phyloP scores from a whole-genome alignment of 2,113 vertebrate genomes.

The Carassius auratus region DNA sequence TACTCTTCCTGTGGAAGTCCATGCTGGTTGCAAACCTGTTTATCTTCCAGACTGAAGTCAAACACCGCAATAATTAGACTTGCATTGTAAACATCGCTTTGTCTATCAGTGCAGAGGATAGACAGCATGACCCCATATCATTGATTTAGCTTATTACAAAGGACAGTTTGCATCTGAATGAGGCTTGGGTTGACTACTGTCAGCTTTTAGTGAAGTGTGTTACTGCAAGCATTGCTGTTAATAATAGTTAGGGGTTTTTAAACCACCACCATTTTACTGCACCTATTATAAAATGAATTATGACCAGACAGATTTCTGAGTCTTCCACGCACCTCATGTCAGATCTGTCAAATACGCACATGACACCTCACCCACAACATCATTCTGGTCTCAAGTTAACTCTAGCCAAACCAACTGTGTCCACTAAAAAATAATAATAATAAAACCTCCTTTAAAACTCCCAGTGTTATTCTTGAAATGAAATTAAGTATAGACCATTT shows the following conservation, averaged over 20 bases:
- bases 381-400: neutral
- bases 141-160: neutral
- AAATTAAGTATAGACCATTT: no score
- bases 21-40: neutral
- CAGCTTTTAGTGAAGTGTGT: neutral
- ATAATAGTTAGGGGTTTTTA: neutral
- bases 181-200: neutral
- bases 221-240: neutral
- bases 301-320: neutral
- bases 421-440: neutral
- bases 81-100: neutral
- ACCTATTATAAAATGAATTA: neutral
- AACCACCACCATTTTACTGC: neutral
- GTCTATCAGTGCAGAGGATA: neutral
- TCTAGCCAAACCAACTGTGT: neutral
- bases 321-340: neutral
- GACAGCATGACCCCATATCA: neutral
- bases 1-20: neutral
- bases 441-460: no score
- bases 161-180: conserved; percentile 3
- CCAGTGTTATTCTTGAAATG: no score
- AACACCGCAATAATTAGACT: neutral
- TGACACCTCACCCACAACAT: neutral
- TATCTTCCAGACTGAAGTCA: conserved; percentile 1
- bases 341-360: neutral